Percentiles rank a stretch among this genome's conserved stretches.
Evolutionary conservation across 2,797 vertebrate genomes (phyloP).

Genomic region (Micrastur ruficollis): DNA sequence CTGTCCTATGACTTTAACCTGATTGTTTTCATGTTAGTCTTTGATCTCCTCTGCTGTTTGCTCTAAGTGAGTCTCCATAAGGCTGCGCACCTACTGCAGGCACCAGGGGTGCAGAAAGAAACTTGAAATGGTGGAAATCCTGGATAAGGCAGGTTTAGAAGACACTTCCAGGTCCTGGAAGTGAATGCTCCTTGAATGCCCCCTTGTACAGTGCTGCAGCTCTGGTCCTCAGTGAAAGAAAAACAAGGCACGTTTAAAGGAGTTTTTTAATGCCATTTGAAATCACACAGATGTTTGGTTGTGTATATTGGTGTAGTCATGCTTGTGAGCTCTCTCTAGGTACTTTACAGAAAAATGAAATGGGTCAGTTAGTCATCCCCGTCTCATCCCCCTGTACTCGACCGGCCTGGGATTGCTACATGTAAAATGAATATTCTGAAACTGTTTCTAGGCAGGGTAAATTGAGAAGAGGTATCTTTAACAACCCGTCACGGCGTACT

Average conservation of each 20-base stretch:
- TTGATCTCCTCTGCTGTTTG: constrained; percentile 32
- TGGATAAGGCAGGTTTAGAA: neutral
- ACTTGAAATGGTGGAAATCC: neutral
- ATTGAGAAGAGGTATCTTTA: neutral
- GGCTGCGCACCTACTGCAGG: neutral
- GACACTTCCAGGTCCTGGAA: neutral
- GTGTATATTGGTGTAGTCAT: neutral
- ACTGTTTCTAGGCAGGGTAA: neutral
- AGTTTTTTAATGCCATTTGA: neutral
- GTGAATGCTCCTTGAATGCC: neutral
- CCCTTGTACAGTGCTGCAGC: neutral
- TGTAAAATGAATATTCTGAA: neutral
- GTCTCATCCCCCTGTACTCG: neutral
- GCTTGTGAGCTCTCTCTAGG: neutral
- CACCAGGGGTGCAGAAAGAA: neutral
- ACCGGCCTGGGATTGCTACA: neutral
- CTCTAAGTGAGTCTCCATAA: neutral
- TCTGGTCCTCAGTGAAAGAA: neutral
- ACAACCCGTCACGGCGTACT: accelerated
- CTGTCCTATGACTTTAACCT: neutral
- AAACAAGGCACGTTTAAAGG: neutral
- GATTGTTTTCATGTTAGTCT: constrained; percentile 25
- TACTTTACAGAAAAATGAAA: neutral
- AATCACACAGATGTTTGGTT: neutral
- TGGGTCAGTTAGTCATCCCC: neutral